These are phyloP conservation scores for Melangyna quadrimaculata DNA, from an alignment of 2,888 invertebrate genomes.

Conservation along the genomic window DNA sequence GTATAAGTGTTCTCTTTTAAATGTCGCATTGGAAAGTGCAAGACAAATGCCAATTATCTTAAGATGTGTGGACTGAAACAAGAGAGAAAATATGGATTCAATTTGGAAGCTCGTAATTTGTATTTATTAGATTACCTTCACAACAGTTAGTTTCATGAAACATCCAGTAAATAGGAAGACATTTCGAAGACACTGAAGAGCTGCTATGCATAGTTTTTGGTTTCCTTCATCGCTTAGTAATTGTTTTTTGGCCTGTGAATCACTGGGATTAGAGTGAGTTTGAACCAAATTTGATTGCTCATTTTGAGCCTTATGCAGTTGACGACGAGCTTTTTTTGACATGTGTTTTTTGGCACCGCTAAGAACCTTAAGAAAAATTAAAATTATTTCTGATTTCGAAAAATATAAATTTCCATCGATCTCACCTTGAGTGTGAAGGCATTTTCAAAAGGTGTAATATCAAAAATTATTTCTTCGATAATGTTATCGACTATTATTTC, in stretches of 20 bases:
- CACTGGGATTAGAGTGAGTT: conserved; percentile 72
- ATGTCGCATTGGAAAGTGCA: conserved; percentile 55
- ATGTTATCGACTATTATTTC: conserved; percentile 74
- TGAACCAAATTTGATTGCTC: conserved; percentile 75
- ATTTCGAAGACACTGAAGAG: conserved; percentile 73
- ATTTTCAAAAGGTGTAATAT: conserved; percentile 74
- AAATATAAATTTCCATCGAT: neutral
- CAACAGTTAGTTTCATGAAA: conserved; percentile 73
- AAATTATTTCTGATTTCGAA: too few relatives aligned
- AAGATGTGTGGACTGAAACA: conserved; percentile 73
- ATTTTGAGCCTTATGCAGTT: conserved; percentile 76
- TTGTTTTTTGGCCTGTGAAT: conserved; percentile 71
- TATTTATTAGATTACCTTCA: conserved; percentile 71
- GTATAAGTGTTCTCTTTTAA: conserved; percentile 69
- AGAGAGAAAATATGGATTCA: neutral
- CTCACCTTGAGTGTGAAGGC: conserved; percentile 74
- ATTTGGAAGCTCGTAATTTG: neutral
- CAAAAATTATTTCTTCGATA: conserved; percentile 74
- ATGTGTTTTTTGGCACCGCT: conserved; percentile 76
- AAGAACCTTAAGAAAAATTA: conserved; percentile 72
- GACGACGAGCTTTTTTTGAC: conserved; percentile 77
- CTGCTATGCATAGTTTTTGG: conserved; percentile 73
- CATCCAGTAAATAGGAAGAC: conserved; percentile 70
- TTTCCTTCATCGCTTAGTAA: conserved; percentile 73
- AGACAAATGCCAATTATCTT: conserved; percentile 73